phyloP scores from a whole-genome alignment of 2,113 vertebrate genomes.

The Pogonocichla stellata region DNA sequence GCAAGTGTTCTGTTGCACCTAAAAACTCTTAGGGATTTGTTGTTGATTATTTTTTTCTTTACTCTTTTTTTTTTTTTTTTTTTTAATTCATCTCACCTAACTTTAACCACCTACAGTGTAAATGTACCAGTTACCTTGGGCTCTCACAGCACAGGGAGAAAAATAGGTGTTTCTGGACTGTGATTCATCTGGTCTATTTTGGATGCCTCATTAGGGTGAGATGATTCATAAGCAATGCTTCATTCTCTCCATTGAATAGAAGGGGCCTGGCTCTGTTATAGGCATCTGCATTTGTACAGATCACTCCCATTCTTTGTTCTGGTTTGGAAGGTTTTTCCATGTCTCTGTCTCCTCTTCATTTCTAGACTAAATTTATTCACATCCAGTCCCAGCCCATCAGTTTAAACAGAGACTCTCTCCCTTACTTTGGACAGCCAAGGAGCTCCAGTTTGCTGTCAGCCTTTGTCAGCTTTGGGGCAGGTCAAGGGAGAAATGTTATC shows the following conservation, averaged over 20 bases:
- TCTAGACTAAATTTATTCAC: neutral
- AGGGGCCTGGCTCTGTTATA: neutral
- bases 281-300: conserved; percentile 14
- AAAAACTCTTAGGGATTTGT: neutral
- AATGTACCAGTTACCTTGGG: neutral
- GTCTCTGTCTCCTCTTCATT: neutral
- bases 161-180: conserved; percentile 31
- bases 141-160: neutral
- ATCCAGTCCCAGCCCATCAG: neutral
- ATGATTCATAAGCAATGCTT: neutral
- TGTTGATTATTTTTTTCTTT: neutral
- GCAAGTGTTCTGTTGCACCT: neutral
- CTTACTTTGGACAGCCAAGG: neutral
- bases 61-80: neutral
- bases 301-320: neutral
- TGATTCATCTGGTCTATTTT: conserved; percentile 57
- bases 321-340: neutral
- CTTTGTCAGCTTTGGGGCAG: neutral
- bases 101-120: neutral
- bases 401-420: neutral
- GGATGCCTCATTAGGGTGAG: neutral
- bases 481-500: neutral
- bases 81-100: neutral
- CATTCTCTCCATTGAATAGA: conserved; percentile 13
- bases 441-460: neutral